phyloP scores from a whole-genome alignment of 2,888 invertebrate species.

The Lepidocyrtoides sp. region DNA sequence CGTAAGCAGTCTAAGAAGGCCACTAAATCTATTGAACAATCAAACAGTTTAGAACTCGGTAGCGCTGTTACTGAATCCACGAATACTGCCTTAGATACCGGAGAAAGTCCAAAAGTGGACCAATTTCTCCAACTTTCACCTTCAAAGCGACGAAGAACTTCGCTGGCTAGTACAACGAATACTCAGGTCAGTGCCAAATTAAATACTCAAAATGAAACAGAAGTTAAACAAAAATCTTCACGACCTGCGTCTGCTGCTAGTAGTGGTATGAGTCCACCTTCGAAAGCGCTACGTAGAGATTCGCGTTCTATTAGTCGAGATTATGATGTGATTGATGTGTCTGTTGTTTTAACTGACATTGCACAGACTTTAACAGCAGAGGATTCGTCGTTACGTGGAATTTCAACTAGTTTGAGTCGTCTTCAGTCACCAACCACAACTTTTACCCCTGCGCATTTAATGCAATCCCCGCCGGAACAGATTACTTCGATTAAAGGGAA shows the following conservation, averaged over 20 bases:
- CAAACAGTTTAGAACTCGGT: neutral
- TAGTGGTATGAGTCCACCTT: slow-evolving; percentile 4
- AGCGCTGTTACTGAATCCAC: neutral
- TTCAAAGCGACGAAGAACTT: slow-evolving; percentile 37
- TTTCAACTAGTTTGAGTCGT: slow-evolving; percentile 45
- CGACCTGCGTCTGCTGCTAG: neutral
- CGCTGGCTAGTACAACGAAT: slow-evolving; percentile 38
- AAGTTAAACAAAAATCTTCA: neutral
- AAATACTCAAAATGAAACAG: neutral
- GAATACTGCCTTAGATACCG: neutral
- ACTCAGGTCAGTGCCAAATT: slow-evolving; percentile 59
- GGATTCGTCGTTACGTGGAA: neutral
- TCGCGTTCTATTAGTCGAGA: slow-evolving; percentile 63
- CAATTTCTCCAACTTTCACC: neutral
- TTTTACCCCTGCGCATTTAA: neutral
- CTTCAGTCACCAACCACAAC: slow-evolving; percentile 24
- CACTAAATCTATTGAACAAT: neutral
- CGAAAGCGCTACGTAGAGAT: slow-evolving; percentile 43
- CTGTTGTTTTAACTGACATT: slow-evolving; percentile 70
- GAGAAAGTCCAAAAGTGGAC: neutral
- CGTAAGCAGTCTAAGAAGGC: slow-evolving; percentile 7
- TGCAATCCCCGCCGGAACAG: neutral
- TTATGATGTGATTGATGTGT: slow-evolving; percentile 66
- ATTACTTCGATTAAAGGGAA: neutral
- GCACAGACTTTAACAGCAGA: slow-evolving; percentile 43